phyloP scores from a whole-genome alignment of 2,113 vertebrate genomes.

The Andinoacara biseriatus region DNA sequence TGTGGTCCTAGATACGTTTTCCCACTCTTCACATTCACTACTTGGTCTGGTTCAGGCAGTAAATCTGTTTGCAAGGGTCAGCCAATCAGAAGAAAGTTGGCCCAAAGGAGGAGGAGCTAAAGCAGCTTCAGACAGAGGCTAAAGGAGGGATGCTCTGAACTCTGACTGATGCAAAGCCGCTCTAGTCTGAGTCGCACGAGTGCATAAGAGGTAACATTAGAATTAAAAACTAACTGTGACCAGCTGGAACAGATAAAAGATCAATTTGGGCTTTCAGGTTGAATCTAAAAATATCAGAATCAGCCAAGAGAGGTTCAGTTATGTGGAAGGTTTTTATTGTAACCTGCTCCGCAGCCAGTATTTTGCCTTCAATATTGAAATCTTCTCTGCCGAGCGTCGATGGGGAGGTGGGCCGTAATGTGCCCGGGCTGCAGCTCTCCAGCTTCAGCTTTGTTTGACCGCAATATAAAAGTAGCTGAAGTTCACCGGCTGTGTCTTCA shows the following conservation, averaged over 20 bases:
- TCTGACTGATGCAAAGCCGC: no score
- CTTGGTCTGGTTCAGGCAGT: no score
- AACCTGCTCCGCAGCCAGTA: neutral
- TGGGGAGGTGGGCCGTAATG: neutral
- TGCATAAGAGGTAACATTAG: neutral
- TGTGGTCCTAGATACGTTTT: no score
- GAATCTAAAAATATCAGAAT: neutral
- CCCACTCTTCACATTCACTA: no score
- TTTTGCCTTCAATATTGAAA: neutral
- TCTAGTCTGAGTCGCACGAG: neutral
- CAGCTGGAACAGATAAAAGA: neutral
- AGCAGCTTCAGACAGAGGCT: no score
- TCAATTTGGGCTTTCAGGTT: neutral
- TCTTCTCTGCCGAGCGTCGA: neutral
- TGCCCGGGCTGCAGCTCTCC: neutral
- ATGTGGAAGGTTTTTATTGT: neutral
- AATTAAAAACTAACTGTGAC: rapidly evolving
- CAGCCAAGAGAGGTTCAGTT: rapidly evolving
- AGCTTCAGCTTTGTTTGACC: conserved; percentile 10
- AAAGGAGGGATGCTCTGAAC: no score
- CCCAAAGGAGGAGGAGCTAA: no score
- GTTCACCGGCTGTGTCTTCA: conserved; percentile 4
- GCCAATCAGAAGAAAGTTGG: no score
- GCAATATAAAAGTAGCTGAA: conserved; percentile 7
- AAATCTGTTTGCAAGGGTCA: no score